Evolutionary conservation across 2,797 vertebrate genomes (phyloP).

Genomic region (Brachyrhaphis roseni): DNA sequence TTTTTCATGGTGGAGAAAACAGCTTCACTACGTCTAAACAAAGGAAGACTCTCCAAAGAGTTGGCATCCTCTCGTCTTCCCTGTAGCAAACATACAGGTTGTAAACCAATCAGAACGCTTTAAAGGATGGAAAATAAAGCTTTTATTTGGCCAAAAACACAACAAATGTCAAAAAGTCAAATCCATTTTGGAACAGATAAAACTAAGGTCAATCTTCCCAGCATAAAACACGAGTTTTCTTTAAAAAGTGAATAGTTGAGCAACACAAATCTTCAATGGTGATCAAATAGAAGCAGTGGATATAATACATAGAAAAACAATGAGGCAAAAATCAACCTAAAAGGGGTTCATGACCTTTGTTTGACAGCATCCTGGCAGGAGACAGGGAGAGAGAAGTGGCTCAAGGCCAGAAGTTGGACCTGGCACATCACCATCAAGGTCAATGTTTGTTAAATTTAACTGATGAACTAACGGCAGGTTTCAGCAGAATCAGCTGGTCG

Average conservation of each 20-base stretch:
- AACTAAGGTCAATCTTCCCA: background rate
- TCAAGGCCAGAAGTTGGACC: background rate
- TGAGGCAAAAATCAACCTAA: background rate
- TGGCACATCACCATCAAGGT: background rate
- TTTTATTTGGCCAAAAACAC: background rate
- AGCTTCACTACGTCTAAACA: background rate
- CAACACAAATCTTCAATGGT: background rate
- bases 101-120: background rate
- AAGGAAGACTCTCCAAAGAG: slow-evolving; percentile 22
- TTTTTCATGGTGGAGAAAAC: background rate
- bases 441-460: background rate
- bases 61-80: background rate
- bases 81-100: background rate
- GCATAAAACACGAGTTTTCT: background rate
- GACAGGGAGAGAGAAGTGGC: background rate
- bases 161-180: background rate
- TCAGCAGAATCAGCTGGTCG: background rate
- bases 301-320: background rate
- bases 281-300: background rate
- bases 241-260: background rate
- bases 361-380: background rate
- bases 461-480: background rate
- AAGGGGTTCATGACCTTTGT: background rate
- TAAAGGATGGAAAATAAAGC: background rate
- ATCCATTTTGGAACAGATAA: background rate